Base-by-base conservation (phyloP, 35 echinoderm and acorn worm genomes). In the Ophioderma brevispina region DNA sequence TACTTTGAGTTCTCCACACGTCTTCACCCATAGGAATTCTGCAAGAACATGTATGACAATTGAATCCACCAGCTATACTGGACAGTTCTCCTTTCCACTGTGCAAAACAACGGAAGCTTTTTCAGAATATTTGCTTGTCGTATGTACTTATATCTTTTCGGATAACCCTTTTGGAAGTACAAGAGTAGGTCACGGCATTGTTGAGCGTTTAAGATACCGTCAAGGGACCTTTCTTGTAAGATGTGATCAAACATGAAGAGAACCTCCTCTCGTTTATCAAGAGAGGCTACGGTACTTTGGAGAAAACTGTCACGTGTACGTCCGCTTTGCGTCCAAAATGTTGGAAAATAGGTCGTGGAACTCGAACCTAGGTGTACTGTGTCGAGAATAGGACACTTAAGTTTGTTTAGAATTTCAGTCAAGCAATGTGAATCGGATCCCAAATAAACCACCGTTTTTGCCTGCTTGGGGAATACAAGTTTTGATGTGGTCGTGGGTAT, bases 101-200 rank as follows among this genome's bases (percentile, higher is more conserved):
- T 31, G 17, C 43, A 34, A 55, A 85, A 85, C 33, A 85, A 23
- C 1, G 33, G 55, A 32, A 85, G 52, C 32, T 0, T 85, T 35
- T 19, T 85, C 1, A 85, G 39, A 19, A 28, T 85, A 13, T 85
- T 75, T 8, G 35, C 36, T 21, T 64, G 13, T 0, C 35, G 43
- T 35, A 35, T 21, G 0, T 28, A 35, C 0, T 31, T 19, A 10
- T 40, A 31, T 0, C 41, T 43, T 6, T 37, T 31, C 6, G 2
- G 2, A 17, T 46, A 39, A n/a, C n/a, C n/a, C 41, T 84, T 42
- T 23, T 85, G 83, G 36, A 85, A 63, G 55, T 85, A 85, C 13
- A 11, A 17, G 2, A 85, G 34, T 55, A 85, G 23, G 6, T 32
- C 63, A 21, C 39, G 15, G 33, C 32, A 32, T 13, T 85, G 32